Evolutionary conservation across 2,888 invertebrate genomes (phyloP), one percentile per base, ranked within the genome.

Genomic region (Stegophylla sp.): DNA sequence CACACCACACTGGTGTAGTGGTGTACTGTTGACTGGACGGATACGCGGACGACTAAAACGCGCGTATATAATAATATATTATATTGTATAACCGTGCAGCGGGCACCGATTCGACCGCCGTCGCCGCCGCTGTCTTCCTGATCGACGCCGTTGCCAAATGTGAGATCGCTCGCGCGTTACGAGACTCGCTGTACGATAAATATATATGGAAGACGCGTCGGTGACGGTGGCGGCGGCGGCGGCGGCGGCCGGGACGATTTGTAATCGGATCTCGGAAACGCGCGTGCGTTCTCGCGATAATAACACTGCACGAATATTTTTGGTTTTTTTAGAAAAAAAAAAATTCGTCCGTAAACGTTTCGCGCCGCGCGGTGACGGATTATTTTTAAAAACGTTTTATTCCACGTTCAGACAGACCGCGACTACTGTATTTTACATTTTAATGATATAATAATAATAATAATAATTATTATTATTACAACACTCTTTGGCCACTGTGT

Each of bases 91-190:
- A 20, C 20, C 20, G 53, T n/a, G 5, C n/a, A n/a, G 17, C 17
- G 10, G 20, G 69, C 34, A 53, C 13, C 23, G 41, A 72, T 56
- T 41, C 23, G 48, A 28, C 48, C 26, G 20, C 51, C 23, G 26
- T 23, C 41, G 17, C 72, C 45, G 45, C 28, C 43, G 45, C 63
- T 3, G 61, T 74, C 63, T 74, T 74, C 74, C 74, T 64, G 74
- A 75, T 64, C 74, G 64, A 75, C 63, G 23, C 41, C 53, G 64
- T 75, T 75, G 75, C 64, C 75, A 75, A 75, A 75, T 23, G 63
- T 48, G 23, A 34, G 34, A 51, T 34, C 51, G 4, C 64, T 34
- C 51, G 4, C 20, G 51, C 73, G 59, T 41, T 41, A 64, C 61
- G 64, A 48, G n/a, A 51, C 69, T 59, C 26, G 23, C 26, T 12